Percentiles rank a stretch among this genome's conserved stretches.
These are phyloP conservation scores for Seriola aureovittata DNA, from an alignment of 2,113 vertebrate species.

Conservation along the genomic window DNA sequence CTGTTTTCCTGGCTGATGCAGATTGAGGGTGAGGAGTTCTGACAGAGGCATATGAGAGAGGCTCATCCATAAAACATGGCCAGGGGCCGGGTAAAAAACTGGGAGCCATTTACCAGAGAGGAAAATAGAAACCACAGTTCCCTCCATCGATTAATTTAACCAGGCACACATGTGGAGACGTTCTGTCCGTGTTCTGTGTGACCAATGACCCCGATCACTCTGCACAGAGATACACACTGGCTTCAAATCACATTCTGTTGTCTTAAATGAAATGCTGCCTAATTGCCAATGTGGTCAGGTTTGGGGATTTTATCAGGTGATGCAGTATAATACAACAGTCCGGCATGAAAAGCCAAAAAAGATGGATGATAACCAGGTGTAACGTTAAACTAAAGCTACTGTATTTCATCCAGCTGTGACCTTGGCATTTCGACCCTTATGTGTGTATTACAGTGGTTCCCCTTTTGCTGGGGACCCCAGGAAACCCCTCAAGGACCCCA, in stretches of 20 bases:
- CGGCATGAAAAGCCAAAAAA: too few relatives aligned
- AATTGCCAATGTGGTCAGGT: background rate
- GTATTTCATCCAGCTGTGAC: too few relatives aligned
- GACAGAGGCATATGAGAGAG: slow-evolving; percentile 58
- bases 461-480: too few relatives aligned
- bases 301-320: background rate
- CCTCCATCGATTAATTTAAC: slow-evolving; percentile 63
- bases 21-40: slow-evolving; percentile 48
- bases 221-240: background rate
- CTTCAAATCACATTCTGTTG: background rate
- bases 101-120: slow-evolving; percentile 36
- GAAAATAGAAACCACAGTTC: slow-evolving; percentile 46
- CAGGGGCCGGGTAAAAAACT: slow-evolving; percentile 7
- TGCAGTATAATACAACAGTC: background rate
- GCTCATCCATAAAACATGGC: slow-evolving; percentile 73
- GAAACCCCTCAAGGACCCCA: too few relatives aligned
- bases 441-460: too few relatives aligned
- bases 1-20: slow-evolving; percentile 51
- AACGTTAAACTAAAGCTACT: too few relatives aligned
- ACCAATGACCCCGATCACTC: background rate
- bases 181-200: slow-evolving; percentile 2
- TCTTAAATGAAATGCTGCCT: background rate
- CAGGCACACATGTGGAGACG: slow-evolving; percentile 35
- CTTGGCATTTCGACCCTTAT: too few relatives aligned
- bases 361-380: too few relatives aligned